A percentile compares a stretch with the other conserved stretches of the same genome.
Conservation (phyloP, 2,113 vertebrate genomes). For the Psilopogon haemacephalus region DNA sequence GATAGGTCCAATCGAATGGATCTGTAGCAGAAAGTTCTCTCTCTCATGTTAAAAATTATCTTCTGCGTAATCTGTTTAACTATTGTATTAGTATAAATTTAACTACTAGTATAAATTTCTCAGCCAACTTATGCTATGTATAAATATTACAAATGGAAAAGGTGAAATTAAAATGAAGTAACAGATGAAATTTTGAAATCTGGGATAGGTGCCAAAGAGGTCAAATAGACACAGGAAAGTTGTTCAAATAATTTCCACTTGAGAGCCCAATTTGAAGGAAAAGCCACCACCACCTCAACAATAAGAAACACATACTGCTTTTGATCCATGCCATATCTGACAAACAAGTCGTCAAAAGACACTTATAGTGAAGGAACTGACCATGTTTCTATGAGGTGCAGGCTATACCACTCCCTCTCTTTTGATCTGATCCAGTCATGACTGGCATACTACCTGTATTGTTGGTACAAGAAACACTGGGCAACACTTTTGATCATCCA, state of each 20-base stretch:
- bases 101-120: not conserved
- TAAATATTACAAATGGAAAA: conserved; percentile 1
- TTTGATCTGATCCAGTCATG: not conserved
- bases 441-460: not conserved
- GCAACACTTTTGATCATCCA: not conserved
- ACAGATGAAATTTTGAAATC: conserved; percentile 17
- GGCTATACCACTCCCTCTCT: not conserved
- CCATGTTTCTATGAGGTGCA: accelerated
- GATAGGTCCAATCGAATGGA: not conserved
- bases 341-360: not conserved
- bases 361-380: not conserved
- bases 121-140: not conserved
- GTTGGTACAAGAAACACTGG: not conserved
- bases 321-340: not conserved
- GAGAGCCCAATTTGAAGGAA: not conserved
- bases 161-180: conserved; percentile 5
- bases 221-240: not conserved
- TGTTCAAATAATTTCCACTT: not conserved
- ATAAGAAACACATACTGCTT: not conserved
- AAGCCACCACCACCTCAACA: not conserved
- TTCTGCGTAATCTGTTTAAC: too few relatives aligned
- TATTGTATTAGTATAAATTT: too few relatives aligned
- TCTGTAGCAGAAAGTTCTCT: not conserved
- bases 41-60: not conserved
- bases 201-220: not conserved